Evolutionary conservation across 2,797 vertebrate genomes (phyloP).

Genomic region (Lateolabrax maculatus): DNA sequence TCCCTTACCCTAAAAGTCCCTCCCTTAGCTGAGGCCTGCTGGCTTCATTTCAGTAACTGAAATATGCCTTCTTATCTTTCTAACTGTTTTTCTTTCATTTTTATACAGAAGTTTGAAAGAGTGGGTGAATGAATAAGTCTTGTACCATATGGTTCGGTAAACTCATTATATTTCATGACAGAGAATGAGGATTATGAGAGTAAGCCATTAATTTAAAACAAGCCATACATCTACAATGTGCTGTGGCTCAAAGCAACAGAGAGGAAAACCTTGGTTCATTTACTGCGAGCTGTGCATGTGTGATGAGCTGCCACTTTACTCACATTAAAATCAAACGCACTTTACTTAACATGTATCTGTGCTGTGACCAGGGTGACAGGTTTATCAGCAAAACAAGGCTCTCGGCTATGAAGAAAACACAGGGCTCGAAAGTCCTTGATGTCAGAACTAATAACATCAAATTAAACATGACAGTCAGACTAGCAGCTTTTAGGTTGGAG

Average conservation of each 20-base stretch:
- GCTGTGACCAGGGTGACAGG: conserved; percentile 39
- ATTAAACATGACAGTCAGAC: conserved; percentile 53
- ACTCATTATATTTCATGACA: conserved; percentile 26
- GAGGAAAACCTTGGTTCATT: conserved; percentile 3
- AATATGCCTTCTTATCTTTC: conserved; percentile 8
- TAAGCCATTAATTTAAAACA: conserved; percentile 11
- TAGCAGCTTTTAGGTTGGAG: conserved; percentile 45
- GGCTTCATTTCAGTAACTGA: conserved; percentile 16
- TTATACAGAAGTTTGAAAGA: neutral
- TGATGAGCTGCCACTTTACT: conserved; percentile 36
- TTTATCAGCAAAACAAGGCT: conserved; percentile 57
- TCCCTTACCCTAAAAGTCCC: conserved; percentile 10
- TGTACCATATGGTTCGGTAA: conserved; percentile 9
- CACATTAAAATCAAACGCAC: conserved; percentile 53
- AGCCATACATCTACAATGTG: neutral
- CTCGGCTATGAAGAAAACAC: conserved; percentile 42
- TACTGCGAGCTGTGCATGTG: neutral
- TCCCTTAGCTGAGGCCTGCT: neutral
- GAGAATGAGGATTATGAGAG: conserved; percentile 10
- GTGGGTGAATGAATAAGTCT: conserved; percentile 1
- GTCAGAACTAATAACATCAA: conserved; percentile 56
- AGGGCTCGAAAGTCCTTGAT: conserved; percentile 60
- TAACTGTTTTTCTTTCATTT: conserved; percentile 13
- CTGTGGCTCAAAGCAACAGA: conserved; percentile 12
- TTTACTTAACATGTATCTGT: conserved; percentile 49